A percentile compares a stretch with the other conserved stretches of the same genome.
Conservation (phyloP, 1,140 invertebrate species). For the Andrena cerasifolii region DNA sequence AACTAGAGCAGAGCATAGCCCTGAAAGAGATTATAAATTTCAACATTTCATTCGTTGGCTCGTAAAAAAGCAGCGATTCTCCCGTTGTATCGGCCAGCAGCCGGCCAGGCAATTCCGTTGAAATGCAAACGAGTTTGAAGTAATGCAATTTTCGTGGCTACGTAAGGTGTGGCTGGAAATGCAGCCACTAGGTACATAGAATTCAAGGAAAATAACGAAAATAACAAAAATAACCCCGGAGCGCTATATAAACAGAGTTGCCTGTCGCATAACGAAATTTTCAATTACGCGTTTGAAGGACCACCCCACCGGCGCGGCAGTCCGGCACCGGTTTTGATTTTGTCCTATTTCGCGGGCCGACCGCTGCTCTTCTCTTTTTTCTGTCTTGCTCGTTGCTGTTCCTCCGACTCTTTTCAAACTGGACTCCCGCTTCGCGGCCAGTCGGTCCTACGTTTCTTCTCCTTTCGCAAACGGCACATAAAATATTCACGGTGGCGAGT, state of each 20-base stretch:
- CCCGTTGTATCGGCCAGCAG: no score
- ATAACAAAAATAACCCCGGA: conserved; percentile 35
- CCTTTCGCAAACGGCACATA: conserved; percentile 53
- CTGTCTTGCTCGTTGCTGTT: conserved; percentile 18
- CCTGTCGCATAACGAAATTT: conserved; percentile 41
- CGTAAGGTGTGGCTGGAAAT: conserved; percentile 27
- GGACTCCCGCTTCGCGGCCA: conserved; percentile 28
- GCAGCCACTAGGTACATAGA: neutral
- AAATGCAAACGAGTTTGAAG: conserved; percentile 23
- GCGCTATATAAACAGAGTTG: conserved; percentile 25
- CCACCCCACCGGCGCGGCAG: neutral
- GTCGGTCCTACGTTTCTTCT: conserved; percentile 48
- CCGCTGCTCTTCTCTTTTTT: neutral
- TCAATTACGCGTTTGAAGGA: conserved; percentile 44
- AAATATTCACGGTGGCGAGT: conserved; percentile 56
- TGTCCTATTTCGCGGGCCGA: conserved; percentile 33
- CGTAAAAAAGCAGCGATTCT: no score
- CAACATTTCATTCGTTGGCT: no score
- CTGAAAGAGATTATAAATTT: no score
- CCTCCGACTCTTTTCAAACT: conserved; percentile 32
- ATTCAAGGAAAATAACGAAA: no score
- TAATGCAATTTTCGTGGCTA: conserved; percentile 31
- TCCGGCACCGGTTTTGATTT: conserved; percentile 36
- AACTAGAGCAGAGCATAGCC: no score
- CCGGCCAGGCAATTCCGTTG: conserved; percentile 4